phyloP scores from a whole-genome alignment of 2,113 vertebrate genomes.

The Calyptomena viridis region DNA sequence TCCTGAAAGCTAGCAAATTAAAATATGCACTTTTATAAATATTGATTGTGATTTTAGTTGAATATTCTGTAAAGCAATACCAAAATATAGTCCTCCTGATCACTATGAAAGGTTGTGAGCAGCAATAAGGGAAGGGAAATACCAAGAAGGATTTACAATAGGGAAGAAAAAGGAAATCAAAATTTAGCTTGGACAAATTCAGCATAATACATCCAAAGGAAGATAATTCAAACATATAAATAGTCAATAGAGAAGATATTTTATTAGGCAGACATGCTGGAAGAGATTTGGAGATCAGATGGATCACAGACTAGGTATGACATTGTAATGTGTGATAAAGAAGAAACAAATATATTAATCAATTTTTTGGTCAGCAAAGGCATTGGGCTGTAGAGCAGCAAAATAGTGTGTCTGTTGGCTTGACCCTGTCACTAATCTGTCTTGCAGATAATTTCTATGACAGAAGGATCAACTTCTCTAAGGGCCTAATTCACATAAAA shows the following conservation, averaged over 20 bases:
- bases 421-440: background rate
- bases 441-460: background rate
- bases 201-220: background rate
- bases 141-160: background rate
- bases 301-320: background rate
- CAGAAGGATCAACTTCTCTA: background rate
- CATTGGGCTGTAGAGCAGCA: background rate
- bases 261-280: background rate
- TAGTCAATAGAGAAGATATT: background rate
- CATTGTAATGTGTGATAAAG: background rate
- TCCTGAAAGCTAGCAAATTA: slow-evolving; percentile 20
- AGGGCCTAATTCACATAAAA: background rate
- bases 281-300: background rate
- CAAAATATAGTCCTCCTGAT: background rate
- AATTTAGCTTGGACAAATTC: background rate
- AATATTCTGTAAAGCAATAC: background rate
- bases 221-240: background rate
- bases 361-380: background rate
- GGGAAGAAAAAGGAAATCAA: background rate
- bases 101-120: background rate
- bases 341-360: background rate
- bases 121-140: background rate
- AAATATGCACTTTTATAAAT: slow-evolving; percentile 9
- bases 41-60: slow-evolving; percentile 23
- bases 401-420: background rate